phyloP scores from a whole-genome alignment of 2,797 vertebrate species.

The Cebuella pygmaea region DNA sequence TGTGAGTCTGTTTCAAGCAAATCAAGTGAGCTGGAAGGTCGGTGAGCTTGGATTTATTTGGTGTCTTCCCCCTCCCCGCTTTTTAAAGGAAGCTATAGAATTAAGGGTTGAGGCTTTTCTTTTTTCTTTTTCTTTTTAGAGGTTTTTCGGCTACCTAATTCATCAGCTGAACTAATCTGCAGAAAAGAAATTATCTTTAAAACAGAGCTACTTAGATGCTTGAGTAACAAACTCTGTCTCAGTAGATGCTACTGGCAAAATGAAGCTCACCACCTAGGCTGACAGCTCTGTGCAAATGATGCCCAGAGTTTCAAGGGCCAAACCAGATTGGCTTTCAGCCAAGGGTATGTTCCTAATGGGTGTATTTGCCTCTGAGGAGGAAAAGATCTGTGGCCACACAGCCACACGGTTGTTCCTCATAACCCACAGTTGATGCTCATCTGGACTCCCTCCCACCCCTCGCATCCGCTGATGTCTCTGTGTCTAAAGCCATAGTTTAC shows the following conservation, averaged over 20 bases:
- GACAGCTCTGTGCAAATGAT: neutral
- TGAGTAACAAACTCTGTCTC: neutral
- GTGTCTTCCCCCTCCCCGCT: neutral
- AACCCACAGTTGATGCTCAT: neutral
- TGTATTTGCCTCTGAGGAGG: neutral
- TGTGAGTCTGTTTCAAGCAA: neutral
- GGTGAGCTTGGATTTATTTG: neutral
- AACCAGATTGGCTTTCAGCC: neutral
- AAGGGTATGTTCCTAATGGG: neutral
- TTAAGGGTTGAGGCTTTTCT: neutral
- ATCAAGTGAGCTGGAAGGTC: neutral
- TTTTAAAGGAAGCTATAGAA: neutral
- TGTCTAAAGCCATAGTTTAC: neutral
- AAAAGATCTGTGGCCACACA: neutral
- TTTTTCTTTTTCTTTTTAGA: neutral
- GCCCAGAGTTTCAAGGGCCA: neutral
- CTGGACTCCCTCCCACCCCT: too few relatives aligned
- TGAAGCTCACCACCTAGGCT: neutral
- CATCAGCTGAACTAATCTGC: neutral
- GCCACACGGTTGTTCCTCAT: neutral
- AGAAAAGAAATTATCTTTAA: conserved; percentile 16
- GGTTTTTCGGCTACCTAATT: neutral
- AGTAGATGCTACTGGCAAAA: neutral
- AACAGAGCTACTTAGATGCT: neutral
- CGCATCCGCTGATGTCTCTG: neutral